phyloP scores from a whole-genome alignment of 1,140 invertebrate species.

The Drosophila tristis region DNA sequence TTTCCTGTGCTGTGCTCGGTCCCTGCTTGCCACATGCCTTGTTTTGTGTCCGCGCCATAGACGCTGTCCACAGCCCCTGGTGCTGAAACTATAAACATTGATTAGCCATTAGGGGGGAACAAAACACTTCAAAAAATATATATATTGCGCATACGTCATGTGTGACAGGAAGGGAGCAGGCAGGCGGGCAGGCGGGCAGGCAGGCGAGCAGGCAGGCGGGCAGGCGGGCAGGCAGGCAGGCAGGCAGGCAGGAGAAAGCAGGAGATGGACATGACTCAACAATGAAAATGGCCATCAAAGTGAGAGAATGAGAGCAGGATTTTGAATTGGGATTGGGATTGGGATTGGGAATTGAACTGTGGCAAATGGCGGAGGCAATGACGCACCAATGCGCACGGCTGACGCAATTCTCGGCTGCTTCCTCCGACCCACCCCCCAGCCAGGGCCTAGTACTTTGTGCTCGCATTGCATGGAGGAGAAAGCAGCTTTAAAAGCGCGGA shows the following conservation, averaged over 20 bases:
- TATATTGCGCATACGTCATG: slow-evolving; percentile 72
- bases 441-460: no score
- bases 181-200: no score
- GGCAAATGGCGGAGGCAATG: slow-evolving; percentile 18
- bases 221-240: background rate
- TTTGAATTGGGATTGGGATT: no score
- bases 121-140: slow-evolving; percentile 49
- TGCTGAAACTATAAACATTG: slow-evolving; percentile 61
- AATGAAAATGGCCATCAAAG: slow-evolving; percentile 3
- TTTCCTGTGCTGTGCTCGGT: background rate
- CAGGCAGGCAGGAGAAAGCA: slow-evolving; percentile 1
- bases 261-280: slow-evolving; percentile 60
- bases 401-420: slow-evolving; percentile 32
- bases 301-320: background rate
- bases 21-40: background rate
- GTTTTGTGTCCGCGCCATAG: slow-evolving; percentile 13
- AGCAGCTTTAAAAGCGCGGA: no score
- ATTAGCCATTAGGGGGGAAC: slow-evolving; percentile 61
- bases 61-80: background rate
- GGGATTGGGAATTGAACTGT: no score
- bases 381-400: slow-evolving; percentile 44
- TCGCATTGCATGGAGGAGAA: no score
- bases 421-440: no score
- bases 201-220: no score
- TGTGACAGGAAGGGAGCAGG: slow-evolving; percentile 9